These are phyloP conservation scores for Calyptommatus sinebrachiatus DNA, from an alignment of 2,113 vertebrate genomes.

Conservation along the genomic window DNA sequence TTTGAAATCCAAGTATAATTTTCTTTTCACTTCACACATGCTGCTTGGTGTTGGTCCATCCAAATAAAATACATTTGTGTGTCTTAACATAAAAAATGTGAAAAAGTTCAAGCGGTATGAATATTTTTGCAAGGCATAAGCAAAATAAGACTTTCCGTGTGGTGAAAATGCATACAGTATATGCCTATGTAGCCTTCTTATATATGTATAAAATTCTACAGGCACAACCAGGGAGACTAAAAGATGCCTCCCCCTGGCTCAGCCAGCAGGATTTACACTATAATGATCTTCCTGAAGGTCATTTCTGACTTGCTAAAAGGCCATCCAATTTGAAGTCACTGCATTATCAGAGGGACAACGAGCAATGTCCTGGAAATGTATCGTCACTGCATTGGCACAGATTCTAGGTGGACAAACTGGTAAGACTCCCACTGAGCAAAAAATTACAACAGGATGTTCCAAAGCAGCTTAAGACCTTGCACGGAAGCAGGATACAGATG, in stretches of 20 bases:
- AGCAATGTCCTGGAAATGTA: background rate
- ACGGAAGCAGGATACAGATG: conserved; percentile 13
- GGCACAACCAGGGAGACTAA: conserved; percentile 21
- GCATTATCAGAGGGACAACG: conserved; percentile 2
- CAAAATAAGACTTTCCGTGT: background rate
- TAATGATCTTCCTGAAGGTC: conserved; percentile 24
- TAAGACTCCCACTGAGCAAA: background rate
- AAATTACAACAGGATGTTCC: conserved; percentile 12
- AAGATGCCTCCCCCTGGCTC: conserved; percentile 11
- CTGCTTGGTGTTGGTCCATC: too few species aligned
- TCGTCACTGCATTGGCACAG: background rate
- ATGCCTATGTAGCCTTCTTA: background rate
- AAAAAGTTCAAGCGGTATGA: background rate
- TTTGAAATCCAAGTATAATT: too few species aligned
- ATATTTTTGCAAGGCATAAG: too few species aligned
- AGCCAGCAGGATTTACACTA: conserved; percentile 18
- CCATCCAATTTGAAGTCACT: conserved; percentile 10
- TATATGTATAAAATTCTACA: background rate
- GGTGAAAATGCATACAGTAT: background rate
- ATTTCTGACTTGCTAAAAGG: conserved; percentile 24
- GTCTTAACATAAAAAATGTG: too few species aligned
- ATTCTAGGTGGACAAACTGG: background rate
- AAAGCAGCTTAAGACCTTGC: background rate
- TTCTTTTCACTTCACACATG: too few species aligned
- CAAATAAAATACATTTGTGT: too few species aligned